These are phyloP conservation scores for Crematogaster levior DNA, from an alignment of 2,888 invertebrate species.

Conservation along the genomic window DNA sequence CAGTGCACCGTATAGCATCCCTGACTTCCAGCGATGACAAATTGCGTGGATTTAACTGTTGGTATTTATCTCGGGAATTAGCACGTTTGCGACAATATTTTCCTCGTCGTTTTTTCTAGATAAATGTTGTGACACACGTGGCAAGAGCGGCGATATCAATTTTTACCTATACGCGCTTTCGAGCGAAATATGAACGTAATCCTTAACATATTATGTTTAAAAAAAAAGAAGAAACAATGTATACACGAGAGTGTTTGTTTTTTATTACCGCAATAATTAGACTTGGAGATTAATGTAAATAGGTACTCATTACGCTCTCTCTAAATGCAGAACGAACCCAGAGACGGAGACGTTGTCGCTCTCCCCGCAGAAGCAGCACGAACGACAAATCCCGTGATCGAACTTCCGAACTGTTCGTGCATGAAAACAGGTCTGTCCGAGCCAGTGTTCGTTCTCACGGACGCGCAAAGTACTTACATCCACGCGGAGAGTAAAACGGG, in stretches of 20 bases:
- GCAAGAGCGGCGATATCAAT: constrained; percentile 29
- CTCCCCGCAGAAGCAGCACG: constrained; percentile 11
- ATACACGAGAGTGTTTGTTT: background rate
- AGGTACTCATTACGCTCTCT: constrained; percentile 21
- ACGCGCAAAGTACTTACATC: constrained; percentile 19
- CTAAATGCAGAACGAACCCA: background rate
- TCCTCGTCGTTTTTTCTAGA: constrained; percentile 24
- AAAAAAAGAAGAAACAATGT: background rate
- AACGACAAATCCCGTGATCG: constrained; percentile 62
- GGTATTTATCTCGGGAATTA: constrained; percentile 51
- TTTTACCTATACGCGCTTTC: background rate
- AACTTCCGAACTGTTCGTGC: constrained; percentile 64
- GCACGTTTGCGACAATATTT: constrained; percentile 39
- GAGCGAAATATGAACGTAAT: constrained; percentile 32
- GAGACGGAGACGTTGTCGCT: constrained; percentile 18
- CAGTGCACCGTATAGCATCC: background rate
- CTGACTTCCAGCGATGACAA: constrained; percentile 36
- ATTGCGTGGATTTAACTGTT: constrained; percentile 43
- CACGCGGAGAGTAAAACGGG: constrained; percentile 52
- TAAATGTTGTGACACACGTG: constrained; percentile 37
- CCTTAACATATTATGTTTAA: constrained; percentile 3
- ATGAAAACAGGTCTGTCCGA: constrained; percentile 28
- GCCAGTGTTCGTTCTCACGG: constrained; percentile 34
- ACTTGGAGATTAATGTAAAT: constrained; percentile 22
- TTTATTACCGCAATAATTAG: background rate